These are phyloP conservation scores for Sialia sialis DNA, from an alignment of 2,113 vertebrate genomes.

Conservation along the genomic window DNA sequence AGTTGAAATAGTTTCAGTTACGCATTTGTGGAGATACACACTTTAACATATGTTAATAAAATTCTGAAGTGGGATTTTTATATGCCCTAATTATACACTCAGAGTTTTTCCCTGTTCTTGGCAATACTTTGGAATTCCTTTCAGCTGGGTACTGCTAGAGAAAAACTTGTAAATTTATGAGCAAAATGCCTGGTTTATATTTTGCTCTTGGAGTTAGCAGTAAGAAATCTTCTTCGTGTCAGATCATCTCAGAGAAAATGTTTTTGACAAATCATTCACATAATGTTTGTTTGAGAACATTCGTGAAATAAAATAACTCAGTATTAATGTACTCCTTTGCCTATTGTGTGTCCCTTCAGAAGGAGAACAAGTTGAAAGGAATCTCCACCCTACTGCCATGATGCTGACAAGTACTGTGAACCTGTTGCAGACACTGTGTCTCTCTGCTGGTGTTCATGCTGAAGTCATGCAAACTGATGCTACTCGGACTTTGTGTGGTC, in stretches of 20 bases:
- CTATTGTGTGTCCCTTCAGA: slow-evolving; percentile 72
- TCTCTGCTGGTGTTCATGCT: slow-evolving; percentile 90
- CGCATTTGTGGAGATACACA: neutral
- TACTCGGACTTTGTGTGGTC: slow-evolving; percentile 88
- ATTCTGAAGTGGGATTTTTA: neutral
- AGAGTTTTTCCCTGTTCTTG: neutral
- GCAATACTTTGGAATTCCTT: neutral
- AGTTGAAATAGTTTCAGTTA: neutral
- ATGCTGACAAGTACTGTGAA: slow-evolving; percentile 93
- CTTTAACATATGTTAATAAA: neutral
- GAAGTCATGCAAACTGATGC: slow-evolving; percentile 91
- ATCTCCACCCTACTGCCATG: slow-evolving; percentile 90
- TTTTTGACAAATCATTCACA: neutral
- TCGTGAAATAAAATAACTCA: neutral
- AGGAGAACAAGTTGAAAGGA: slow-evolving; percentile 85
- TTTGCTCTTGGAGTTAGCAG: neutral
- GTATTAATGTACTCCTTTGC: neutral
- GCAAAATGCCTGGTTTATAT: neutral
- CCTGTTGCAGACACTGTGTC: slow-evolving; percentile 88
- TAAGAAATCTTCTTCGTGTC: neutral
- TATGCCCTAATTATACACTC: neutral
- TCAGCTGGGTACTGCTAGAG: neutral
- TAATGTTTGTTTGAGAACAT: neutral
- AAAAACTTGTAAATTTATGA: neutral
- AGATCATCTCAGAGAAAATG: neutral